Evolutionary conservation across 1,140 invertebrate genomes (phyloP), one percentile per base, ranked within the genome.

Genomic region (Venturia canescens): DNA sequence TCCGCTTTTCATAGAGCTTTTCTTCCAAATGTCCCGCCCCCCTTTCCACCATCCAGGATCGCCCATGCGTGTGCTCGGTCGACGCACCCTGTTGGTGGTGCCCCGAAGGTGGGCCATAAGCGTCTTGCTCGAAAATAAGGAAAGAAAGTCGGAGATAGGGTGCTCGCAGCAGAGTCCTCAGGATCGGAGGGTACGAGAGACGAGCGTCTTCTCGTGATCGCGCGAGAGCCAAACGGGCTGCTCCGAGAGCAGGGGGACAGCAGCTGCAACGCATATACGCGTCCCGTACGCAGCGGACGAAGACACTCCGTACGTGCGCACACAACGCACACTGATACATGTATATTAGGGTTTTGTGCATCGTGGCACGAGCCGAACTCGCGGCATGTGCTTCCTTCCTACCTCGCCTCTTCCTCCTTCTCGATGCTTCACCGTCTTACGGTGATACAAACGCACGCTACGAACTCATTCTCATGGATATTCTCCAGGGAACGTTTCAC

Each of bases 291-390:
- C 83, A 86, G 84, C 84, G 87, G 87, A 89, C 89, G 72, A 53
- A 77, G 48, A 81, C 53, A 74, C n/a, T 27, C 76, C 71, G 7
- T n/a, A 57, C 21, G 53, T 4, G 9, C 4, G 21, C 9, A 90
- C 86, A 72, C 85, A 84, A 3, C 3, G 9, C 1, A 44, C 38
- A 44, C 38, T 11, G 13, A 44, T 44, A 44, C 38, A 44, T 44
- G 13, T 44, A 44, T 44, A 44, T 44, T n/a, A n/a, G n/a, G 38
- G 38, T 44, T 44, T 44, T 44, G 38, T 44, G 38, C 38, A 90
- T 89, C 84, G 87, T 89, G 90, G 89, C 90, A 90, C 90, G 89
- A 91, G 89, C 89, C 89, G 85, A 57, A 79, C 75, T 85, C 82
- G 75, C 84, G 87, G 86, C 89, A 90, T 90, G 89, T 90, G 89